Base-by-base conservation (phyloP, 2,888 invertebrate species). In the Dolichomitus sp. region DNA sequence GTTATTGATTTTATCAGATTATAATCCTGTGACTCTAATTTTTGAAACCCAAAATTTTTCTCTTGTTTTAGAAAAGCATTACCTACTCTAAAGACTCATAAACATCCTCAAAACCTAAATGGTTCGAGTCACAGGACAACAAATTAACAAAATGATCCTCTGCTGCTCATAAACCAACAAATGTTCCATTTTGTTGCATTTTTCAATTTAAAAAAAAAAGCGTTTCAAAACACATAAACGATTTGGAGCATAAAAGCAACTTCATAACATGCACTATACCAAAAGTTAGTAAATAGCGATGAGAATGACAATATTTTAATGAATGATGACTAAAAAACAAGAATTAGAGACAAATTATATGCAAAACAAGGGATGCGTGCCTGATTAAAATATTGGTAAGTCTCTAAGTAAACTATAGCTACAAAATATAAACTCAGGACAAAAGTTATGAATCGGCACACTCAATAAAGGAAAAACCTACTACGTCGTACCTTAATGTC, bases 401-500 rank as follows among this genome's bases (percentile, higher is more conserved):
- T 11, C 57, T 77, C 33, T 61, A 9, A 27, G 45, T 45, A 9
- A 61, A 66, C 50, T 66, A 59, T 11, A 45, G 68, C 78, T 52
- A 59, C 52, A 27, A 23, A 48, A 68, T 30, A 23, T 74, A 33
- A 27, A 54, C 42, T 27, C 19, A 50, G 40, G 69, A 61, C 61
- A 63, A 69, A 66, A 50, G n/a, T 40, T 11, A 40, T 74, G 52
- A 40, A 69, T 70, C 45, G 23, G 65, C 82, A 83, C 82, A 79
- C 82, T n/a, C 42, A 42, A 69, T 27, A 17, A 66, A 17, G 57
- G 27, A 5, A 45, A 72, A 65, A 70, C 63, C 66, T 61, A 76
- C 72, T 54, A 3, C 40, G 50, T 37, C 83, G 76, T 83, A 83
- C 83, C 83, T 83, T 50, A 66, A 30, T 79, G 70, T 79, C 37